Conservation (phyloP, 2,113 vertebrate genomes). For the Tricholaema leucomelas region DNA sequence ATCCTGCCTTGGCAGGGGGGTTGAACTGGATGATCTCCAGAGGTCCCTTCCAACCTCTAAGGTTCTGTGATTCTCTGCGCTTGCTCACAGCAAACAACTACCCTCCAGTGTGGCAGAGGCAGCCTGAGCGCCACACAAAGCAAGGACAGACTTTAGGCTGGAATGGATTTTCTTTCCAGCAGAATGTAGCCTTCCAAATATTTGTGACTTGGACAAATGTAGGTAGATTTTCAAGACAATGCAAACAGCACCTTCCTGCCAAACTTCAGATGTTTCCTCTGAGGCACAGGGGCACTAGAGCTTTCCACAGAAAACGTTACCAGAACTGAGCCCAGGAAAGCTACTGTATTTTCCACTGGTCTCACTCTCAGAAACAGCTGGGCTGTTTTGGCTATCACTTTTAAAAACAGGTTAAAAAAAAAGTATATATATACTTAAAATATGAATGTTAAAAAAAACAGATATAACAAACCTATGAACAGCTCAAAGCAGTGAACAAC, state of each 20-base stretch:
- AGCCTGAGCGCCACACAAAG: not conserved
- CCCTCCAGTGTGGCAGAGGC: not conserved
- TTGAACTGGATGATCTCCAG: no score
- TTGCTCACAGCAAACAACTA: not conserved
- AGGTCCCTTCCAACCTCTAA: no score
- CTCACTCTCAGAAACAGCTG: not conserved
- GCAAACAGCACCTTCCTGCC: not conserved
- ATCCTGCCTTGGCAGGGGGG: no score
- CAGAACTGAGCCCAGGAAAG: conserved; percentile 17
- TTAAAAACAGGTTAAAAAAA: not conserved
- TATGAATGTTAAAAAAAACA: not conserved
- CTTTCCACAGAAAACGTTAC: conserved; percentile 41
- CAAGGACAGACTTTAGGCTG: not conserved
- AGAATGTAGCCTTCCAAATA: not conserved
- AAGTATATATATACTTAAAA: not conserved
- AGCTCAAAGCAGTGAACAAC: not conserved
- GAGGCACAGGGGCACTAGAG: not conserved
- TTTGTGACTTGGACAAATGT: conserved; percentile 1
- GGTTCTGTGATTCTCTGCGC: no score
- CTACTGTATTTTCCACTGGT: conserved; percentile 36
- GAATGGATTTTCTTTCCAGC: not conserved
- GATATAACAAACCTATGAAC: not conserved
- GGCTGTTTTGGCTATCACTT: not conserved
- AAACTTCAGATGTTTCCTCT: conserved; percentile 30
- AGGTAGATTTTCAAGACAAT: not conserved